A percentile compares a stretch with the other conserved stretches of the same genome.
phyloP scores from a whole-genome alignment of 2,113 vertebrate genomes.

The Brachypodius melanocephalos region DNA sequence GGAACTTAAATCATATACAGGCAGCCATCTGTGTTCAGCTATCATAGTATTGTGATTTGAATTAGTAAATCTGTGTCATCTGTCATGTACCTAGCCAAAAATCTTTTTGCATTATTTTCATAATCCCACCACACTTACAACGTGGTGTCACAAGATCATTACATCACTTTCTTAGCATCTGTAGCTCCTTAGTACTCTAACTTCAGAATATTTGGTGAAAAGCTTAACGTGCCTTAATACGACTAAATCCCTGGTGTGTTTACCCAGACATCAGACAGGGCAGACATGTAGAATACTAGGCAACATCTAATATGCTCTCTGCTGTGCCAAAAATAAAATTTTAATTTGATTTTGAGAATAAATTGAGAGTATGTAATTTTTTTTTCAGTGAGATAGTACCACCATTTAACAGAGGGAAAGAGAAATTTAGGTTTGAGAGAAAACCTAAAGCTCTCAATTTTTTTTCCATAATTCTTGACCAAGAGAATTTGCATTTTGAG shows the following conservation, averaged over 20 bases:
- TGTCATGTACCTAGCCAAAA: neutral
- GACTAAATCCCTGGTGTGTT: neutral
- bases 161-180: conserved; percentile 42
- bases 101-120: neutral
- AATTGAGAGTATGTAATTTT: neutral
- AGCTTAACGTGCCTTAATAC: neutral
- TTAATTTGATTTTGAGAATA: neutral
- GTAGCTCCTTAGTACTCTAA: conserved; percentile 1
- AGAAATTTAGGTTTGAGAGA: neutral
- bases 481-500: neutral
- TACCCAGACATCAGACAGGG: neutral
- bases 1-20: neutral
- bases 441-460: neutral
- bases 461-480: neutral
- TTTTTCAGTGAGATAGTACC: neutral
- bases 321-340: neutral
- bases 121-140: neutral
- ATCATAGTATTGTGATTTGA: neutral
- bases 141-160: neutral
- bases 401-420: neutral
- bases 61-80: neutral
- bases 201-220: conserved; percentile 33
- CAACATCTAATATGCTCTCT: neutral
- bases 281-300: neutral
- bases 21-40: neutral